Base-by-base conservation (phyloP, 2,113 vertebrate genomes). In the Arothron firmamentum region DNA sequence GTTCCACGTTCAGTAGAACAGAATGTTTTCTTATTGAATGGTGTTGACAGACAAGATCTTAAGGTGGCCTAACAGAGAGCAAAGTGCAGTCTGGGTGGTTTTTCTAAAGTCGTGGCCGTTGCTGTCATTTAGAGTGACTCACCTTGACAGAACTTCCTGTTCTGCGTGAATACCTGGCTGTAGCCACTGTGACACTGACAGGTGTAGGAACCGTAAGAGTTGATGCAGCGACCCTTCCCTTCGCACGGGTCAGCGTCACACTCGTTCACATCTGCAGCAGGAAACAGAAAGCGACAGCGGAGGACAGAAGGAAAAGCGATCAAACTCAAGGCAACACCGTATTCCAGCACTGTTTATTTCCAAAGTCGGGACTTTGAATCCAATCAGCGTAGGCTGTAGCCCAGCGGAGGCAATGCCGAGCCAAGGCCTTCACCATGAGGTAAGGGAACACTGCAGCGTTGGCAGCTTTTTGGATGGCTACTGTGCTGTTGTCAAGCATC, bases 141-240 rank as follows among this genome's bases (percentile, higher is more conserved):
- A 97, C 95, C 95, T 88, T 92, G 90, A 86, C 95, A 98, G 74
- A 87, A 92, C 83, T 92, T 94, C 54, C 78, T 90, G 83, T 91
- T 89, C 41, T 89, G 90, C 0, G 67, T 91, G 75, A 90, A 87
- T 74, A 85, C 75, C 79, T 91, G 84, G 18, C 75, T 91, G 73
- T 93, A 98, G 25, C 95, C 95, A 0, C 91, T 87, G 80, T 92
- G 87, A 85, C 95, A 97, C 34, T 93, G 87, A 65, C 95, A 98
- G 52, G 89, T 89, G 59, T 93, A 96, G 73, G 94, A 96, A 55
- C 95, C 95, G 58, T 92, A 79, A 0, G 52, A 92, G 88, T 97
- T 98, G 47, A 95, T 59, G 46, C 95, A 98, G 69, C 48, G 92
- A 9, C 94, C 95, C 74, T 85, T 95, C 48, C 91, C 94, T 18